Base-by-base conservation (phyloP, 1,140 invertebrate genomes). In the Cyclina sinensis region DNA sequence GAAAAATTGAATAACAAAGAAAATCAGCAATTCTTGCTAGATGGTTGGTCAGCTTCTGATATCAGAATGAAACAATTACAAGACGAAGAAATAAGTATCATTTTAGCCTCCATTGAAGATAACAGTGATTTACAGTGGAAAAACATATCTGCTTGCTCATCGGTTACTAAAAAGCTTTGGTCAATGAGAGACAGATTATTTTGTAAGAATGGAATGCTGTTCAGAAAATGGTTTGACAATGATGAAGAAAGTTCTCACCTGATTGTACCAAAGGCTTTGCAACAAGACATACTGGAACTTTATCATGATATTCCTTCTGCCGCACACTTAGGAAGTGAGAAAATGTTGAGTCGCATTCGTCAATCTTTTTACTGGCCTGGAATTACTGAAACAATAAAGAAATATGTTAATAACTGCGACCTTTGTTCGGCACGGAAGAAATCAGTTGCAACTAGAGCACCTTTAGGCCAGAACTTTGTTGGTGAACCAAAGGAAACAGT, bases 401-500 rank as follows among this genome's bases (percentile, higher is more conserved):
- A 48, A 27, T 80, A 48, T 2, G 21, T 32, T 57, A 46, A 18
- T 1, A 9, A 43, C 46, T 80, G 78, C 30, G n/a, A 4, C 3
- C 9, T 21, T n/a, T 80, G 78, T 37, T 0, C 78, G 11, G 43
- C 59, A 65, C 59, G 59, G 30, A 65, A 62, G 73, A 74, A 32
- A 14, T 11, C 21, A 74, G 18, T 24, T 1, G 21, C 21, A 30
- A 43, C n/a, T 16, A 51, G 35, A 24, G 37, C 76, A 32, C 35
- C 65, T 90, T 21, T 82, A 85, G 54, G 37, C 35, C 39, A 76
- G 11, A 32, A 81, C 30, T 0, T 39, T 68, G 80, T 73, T 0
- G 48, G 27, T 48, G 59, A 21, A 54, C 91, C 92, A 30, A 92
- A 92, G 83, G 62, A 90, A 27, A 90, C 39, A 14, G 88, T 94